These are phyloP conservation scores for Ruditapes philippinarum DNA, from an alignment of 1,140 invertebrate genomes.

Conservation along the genomic window DNA sequence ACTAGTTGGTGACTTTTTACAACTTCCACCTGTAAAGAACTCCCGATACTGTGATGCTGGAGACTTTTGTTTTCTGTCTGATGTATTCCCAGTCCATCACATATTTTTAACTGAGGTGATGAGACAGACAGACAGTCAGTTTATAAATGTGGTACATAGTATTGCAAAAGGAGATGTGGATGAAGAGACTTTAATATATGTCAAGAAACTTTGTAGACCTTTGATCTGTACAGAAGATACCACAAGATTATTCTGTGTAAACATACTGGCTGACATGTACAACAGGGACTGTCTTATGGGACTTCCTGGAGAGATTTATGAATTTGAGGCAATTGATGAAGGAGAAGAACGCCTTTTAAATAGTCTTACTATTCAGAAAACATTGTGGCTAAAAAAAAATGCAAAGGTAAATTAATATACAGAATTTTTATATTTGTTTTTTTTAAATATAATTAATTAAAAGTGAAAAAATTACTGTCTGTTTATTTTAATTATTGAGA, in stretches of 20 bases:
- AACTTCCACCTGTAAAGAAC: constrained; percentile 48
- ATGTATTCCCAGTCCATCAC: constrained; percentile 9
- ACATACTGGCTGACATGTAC: constrained; percentile 34
- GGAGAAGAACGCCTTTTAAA: background rate
- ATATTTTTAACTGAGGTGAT: background rate
- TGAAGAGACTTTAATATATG: background rate
- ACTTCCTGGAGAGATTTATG: constrained; percentile 14
- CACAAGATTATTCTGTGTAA: constrained; percentile 24
- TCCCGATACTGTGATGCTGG: constrained; percentile 35
- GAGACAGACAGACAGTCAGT: background rate
- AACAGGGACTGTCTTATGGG: constrained; percentile 52
- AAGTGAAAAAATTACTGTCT: background rate
- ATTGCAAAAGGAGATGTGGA: constrained; percentile 4
- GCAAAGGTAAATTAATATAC: constrained; percentile 21
- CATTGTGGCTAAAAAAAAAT: constrained; percentile 55
- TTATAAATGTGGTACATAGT: constrained; percentile 2
- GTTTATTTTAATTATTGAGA: background rate
- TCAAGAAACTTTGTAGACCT: constrained; percentile 18
- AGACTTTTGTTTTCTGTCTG: constrained; percentile 43
- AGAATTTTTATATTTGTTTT: too few relatives aligned
- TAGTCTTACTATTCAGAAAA: constrained; percentile 14
- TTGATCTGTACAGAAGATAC: background rate
- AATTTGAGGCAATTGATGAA: constrained; percentile 47
- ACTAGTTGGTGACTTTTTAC: constrained; percentile 29
- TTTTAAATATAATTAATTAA: background rate